phyloP scores from a whole-genome alignment of 1,140 invertebrate species.

The Watersipora subatra region DNA sequence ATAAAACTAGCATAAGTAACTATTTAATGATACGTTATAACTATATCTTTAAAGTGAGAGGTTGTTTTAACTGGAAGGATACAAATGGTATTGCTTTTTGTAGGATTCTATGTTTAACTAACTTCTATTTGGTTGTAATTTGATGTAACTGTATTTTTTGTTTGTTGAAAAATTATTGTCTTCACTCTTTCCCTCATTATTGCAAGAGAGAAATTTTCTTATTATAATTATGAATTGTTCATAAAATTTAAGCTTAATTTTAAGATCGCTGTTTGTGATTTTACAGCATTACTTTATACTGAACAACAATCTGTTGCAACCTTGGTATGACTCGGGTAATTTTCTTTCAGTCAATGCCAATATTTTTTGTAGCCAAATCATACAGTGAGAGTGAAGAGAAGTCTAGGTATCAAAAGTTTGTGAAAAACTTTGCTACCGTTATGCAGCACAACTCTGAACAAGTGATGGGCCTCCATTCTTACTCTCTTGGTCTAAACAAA shows the following conservation, averaged over 20 bases:
- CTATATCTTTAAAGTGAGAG: too few species aligned
- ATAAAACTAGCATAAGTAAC: too few species aligned
- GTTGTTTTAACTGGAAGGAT: too few species aligned
- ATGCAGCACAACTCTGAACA: constrained; percentile 23
- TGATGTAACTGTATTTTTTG: too few species aligned
- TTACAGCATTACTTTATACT: not conserved
- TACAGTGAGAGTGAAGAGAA: not conserved
- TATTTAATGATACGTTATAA: too few species aligned
- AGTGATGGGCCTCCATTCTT: constrained; percentile 21
- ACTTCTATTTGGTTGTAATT: too few species aligned
- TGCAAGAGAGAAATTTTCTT: not conserved
- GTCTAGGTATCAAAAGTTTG: not conserved
- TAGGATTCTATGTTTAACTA: too few species aligned
- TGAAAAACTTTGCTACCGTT: not conserved
- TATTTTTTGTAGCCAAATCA: not conserved
- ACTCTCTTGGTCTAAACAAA: constrained; percentile 26
- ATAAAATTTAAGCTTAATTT: not conserved
- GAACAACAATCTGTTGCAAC: not conserved
- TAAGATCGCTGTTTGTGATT: not conserved
- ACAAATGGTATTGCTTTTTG: too few species aligned
- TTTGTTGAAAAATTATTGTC: too few species aligned
- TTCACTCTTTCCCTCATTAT: too few species aligned
- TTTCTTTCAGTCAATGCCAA: not conserved
- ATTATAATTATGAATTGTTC: not conserved
- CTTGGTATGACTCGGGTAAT: not conserved